Percentiles rank a stretch among this genome's conserved stretches.
Conservation (phyloP, 2,113 vertebrate species). For the Semnopithecus entellus region DNA sequence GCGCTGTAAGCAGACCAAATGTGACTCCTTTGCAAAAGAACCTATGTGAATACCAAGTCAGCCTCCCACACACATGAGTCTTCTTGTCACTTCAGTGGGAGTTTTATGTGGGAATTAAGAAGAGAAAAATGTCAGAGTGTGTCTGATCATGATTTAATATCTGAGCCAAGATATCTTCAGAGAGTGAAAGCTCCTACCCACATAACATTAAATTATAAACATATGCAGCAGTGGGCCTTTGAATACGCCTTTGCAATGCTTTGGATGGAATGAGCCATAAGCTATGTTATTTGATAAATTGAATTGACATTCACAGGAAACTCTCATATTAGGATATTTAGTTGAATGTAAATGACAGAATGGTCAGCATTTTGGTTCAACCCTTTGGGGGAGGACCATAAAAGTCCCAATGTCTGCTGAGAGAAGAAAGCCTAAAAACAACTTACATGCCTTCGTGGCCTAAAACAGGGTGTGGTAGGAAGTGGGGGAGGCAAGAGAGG, state of each 20-base stretch:
- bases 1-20: background rate
- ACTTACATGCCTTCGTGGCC: background rate
- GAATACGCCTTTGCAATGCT: background rate
- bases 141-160: slow-evolving; percentile 60
- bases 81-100: slow-evolving; percentile 65
- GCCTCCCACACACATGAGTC: slow-evolving; percentile 48
- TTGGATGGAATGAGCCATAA: background rate
- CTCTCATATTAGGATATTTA: background rate
- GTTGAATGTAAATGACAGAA: background rate
- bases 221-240: background rate
- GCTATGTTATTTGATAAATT: background rate
- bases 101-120: slow-evolving; percentile 66
- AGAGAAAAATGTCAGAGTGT: slow-evolving; percentile 63
- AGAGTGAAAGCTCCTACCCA: slow-evolving; percentile 51
- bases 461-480: background rate
- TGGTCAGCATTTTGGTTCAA: background rate
- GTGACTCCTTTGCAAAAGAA: background rate
- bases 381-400: background rate
- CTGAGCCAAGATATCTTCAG: slow-evolving; percentile 45
- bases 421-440: background rate
- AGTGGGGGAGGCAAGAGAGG: background rate
- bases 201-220: slow-evolving; percentile 23
- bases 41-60: slow-evolving; percentile 32
- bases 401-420: background rate
- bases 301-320: background rate